These are phyloP conservation scores for Chlorops oryzae DNA, from an alignment of 1,140 invertebrate genomes.

Conservation along the genomic window DNA sequence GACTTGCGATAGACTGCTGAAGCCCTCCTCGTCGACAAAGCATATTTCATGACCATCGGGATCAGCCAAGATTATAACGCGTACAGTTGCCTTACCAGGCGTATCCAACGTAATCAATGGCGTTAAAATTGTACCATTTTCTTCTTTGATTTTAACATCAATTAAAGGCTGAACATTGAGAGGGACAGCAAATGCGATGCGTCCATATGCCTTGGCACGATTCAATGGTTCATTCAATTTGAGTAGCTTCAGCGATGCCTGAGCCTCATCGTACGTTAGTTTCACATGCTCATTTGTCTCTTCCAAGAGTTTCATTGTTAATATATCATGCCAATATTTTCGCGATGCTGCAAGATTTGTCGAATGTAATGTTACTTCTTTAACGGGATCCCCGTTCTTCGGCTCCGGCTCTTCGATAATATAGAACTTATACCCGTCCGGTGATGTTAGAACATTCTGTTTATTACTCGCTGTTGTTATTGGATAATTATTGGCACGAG, in stretches of 20 bases:
- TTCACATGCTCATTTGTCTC: constrained; percentile 52
- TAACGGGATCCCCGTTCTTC: constrained; percentile 68
- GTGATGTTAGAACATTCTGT: constrained; percentile 53
- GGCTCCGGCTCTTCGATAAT: constrained; percentile 67
- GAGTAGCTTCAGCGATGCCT: constrained; percentile 70
- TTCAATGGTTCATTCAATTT: constrained; percentile 63
- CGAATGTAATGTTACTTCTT: constrained; percentile 72
- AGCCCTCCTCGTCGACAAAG: constrained; percentile 95
- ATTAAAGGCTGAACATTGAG: constrained; percentile 66
- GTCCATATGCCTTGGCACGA: constrained; percentile 86
- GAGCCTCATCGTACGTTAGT: constrained; percentile 65
- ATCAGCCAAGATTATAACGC: constrained; percentile 93
- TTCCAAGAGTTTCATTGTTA: constrained; percentile 67
- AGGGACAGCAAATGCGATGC: constrained; percentile 90
- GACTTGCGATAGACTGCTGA: constrained; percentile 77
- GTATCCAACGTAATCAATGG: constrained; percentile 87
- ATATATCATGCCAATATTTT: constrained; percentile 75
- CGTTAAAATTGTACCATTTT: constrained; percentile 73
- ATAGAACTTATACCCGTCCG: constrained; percentile 86
- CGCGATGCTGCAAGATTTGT: constrained; percentile 71
- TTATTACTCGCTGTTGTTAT: constrained; percentile 21
- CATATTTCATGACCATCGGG: constrained; percentile 98
- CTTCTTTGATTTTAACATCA: constrained; percentile 66
- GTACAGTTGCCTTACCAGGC: constrained; percentile 91
- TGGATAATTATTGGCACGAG: constrained; percentile 54